Base-by-base conservation (phyloP, 37 sponge, comb jelly and placozoan species). In the Chondrosia reniformis region DNA sequence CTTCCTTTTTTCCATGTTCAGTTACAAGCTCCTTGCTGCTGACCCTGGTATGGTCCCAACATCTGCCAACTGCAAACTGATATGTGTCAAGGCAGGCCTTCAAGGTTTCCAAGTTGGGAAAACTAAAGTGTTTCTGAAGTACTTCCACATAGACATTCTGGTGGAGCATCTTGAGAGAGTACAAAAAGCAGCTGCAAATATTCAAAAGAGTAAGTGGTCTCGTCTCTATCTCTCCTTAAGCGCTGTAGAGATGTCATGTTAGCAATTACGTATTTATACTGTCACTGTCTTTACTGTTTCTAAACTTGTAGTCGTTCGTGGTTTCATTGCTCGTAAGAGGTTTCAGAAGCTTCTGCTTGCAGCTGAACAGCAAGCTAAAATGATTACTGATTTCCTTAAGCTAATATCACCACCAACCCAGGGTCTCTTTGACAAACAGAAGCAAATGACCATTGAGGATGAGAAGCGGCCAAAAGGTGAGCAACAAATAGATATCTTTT, bases 71-170 rank as follows among this genome's bases (percentile, higher is more conserved):
- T 83, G 84, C 27, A 73, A 52, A 37, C 61, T 24, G 65, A 91
- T 91, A 52, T 66, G 88, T 25, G 61, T 81, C 33, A 46, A 55
- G 4, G 54, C 88, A 22, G 81, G 72, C 10, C 24, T 82, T 31
- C 36, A 75, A 57, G 84, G 78, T 36, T 88, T 58, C 45, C 80
- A 83, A 77, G 76, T 84, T 32, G 89, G 92, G 19, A 83, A 87
- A 42, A 91, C 81, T 5, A 91, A 91, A 55, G 82, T 91, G 31
- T 91, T 91, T 54, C 84, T 91, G 28, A 91, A 91, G 79, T 84
- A 91, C 64, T 84, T 43, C 58, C 84, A 87, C 57, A 73, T 84
- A 39, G 92, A 91, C 49, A 80, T 28, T 39, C 79, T 91, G 66
- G 40, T 46, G 21, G 75, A 67, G 28, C 32, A 67, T 9, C 55